Base-by-base conservation (phyloP, 2,797 vertebrate genomes). In the Melanotaenia parkinsoni region DNA sequence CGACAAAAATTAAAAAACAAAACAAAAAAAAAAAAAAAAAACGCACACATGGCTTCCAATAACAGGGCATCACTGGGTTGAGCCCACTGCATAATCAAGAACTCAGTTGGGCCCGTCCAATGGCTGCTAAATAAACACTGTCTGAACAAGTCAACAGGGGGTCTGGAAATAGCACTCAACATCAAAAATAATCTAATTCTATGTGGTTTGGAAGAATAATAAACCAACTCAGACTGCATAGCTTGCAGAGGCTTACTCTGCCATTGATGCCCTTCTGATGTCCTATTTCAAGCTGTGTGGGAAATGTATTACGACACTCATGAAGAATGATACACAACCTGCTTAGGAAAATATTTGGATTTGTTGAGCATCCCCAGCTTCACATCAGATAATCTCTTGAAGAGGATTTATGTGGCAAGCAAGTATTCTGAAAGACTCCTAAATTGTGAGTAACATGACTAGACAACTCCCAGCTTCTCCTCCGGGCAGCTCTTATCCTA, bases 301-400 rank as follows among this genome's bases (percentile, higher is more conserved):
- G 88, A 90, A 91, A 87, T 89, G 73, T 93, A 89, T 90, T 85
- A 90, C 83, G 85, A 68, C 86, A 85, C 82, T 85, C 79, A 78
- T 83, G 73, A 77, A 91, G 90, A 91, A 90, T 92, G 92, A 93
- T 94, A 87, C 90, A 92, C 86, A 90, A 93, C 91, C 88, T 93
- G 91, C 85, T 91, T 82, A 77, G 86, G 88, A 93, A 94, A 93
- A 94, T 93, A 93, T 95, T 93, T 93, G 92, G 92, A 93, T 95
- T 94, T 93, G 89, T 87, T 58, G 84, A 92, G 90, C 91, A 90
- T 92, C 92, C 86, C 87, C 72, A 74, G 84, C 88, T 90, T 90
- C 79, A 88, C 85, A 93, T 93, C 87, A 89, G 91, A 93, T 94
- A 94, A 93, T 94, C 90, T 93, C 84, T 87, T 82, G 83, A 84